Percentiles rank a stretch among this genome's conserved stretches.
Evolutionary conservation across 2,113 vertebrate genomes (phyloP).

Genomic region (human): DNA sequence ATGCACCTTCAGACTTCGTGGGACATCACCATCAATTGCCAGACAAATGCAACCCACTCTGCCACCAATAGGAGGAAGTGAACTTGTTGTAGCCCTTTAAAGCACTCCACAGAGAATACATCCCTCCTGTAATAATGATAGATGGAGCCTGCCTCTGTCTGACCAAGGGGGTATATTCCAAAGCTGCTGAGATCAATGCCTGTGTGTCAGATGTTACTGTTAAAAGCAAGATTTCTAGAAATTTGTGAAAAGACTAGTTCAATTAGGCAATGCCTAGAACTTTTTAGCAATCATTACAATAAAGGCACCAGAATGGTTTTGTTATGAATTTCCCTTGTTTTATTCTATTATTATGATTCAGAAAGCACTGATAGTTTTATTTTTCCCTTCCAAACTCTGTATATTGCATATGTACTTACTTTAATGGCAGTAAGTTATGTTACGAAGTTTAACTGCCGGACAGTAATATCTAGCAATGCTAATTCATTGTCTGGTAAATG

Average conservation of each 20-base stretch:
- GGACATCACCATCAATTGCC: constrained; percentile 63
- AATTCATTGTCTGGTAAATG: background rate
- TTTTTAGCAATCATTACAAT: background rate
- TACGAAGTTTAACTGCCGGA: background rate
- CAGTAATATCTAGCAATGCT: background rate
- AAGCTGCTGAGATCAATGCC: constrained; percentile 55
- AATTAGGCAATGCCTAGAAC: background rate
- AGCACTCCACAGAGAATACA: constrained; percentile 41
- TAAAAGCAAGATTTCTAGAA: constrained; percentile 26
- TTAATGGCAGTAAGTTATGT: background rate
- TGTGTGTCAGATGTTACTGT: constrained; percentile 2
- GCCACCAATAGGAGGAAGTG: constrained; percentile 21
- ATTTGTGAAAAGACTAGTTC: constrained; percentile 48
- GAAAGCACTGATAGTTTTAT: background rate
- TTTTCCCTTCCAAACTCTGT: background rate
- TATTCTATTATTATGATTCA: background rate
- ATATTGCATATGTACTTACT: background rate
- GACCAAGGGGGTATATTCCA: constrained; percentile 17
- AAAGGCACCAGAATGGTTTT: background rate
- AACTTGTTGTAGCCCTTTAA: constrained; percentile 37
- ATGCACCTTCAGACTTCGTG: constrained; percentile 61
- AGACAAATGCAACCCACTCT: constrained; percentile 49
- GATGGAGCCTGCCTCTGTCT: background rate
- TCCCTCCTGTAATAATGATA: background rate
- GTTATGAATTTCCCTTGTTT: background rate